Evolutionary conservation across 1,140 invertebrate genomes (phyloP), one percentile per base, ranked within the genome.

Genomic region (Tetranychus urticae): DNA sequence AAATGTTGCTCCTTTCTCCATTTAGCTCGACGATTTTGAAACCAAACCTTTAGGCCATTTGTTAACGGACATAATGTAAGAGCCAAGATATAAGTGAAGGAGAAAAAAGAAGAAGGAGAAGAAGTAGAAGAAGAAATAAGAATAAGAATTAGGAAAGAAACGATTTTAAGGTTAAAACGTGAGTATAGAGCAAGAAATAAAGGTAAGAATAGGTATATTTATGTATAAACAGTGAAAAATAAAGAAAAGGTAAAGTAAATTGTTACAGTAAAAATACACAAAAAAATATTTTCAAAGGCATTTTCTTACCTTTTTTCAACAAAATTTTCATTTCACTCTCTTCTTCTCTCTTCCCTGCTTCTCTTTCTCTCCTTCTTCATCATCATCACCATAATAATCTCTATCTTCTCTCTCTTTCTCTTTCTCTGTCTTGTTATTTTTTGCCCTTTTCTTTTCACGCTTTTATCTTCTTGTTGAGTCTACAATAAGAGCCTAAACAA

Each of bases 11-110:
- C 39, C 39, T 42, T 42, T 64, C 76, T 77, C 61, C 74, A 74
- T 68, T 79, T 79, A 64, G 79, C 79, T 56, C 77, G 69, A 7
- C 76, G 65, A 66, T 79, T 79, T 67, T 67, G 65, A 56, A 65
- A 67, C 66, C 66, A 65, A 73, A 68, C 66, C 50, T 69, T 69
- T 14, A 75, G 39, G 39, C 39, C 39, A 42, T 42, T 42, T 42
- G 34, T 54, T 6, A 54, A 54, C 14, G 50, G 5, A 31, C n/a
- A 54, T 7, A 14, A 54, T 6, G 10, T 42, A 42, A 42, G 39
- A 42, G 39, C 39, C 5, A 42, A 42, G 10, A 42, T 6, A 10
- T 6, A 42, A 42, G 39, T 6, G 39, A 10, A 42, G 10, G 39
- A 42, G 10, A 42, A 42, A 42, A 42, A 42, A 10, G 5, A 6